Base-by-base conservation (phyloP, 92 coral and sea anemone species). In the Bergia puertoricense region DNA sequence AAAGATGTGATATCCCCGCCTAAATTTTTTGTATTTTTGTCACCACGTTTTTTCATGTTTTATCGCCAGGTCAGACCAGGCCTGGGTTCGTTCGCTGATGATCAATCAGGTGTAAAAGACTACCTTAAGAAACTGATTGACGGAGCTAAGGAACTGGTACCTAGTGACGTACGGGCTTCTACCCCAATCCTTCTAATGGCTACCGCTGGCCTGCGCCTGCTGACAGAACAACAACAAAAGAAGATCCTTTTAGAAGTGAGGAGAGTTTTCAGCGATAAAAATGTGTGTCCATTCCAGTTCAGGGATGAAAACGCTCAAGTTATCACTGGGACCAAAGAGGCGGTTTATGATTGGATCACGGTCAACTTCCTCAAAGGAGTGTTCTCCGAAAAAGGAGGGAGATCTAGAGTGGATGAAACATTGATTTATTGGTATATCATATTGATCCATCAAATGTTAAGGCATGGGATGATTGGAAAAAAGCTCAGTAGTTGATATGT, bases 291-390 rank as follows among this genome's bases (percentile, higher is more conserved):
- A 40, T 90, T 90, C 54, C 42, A 2, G 54, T 90, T 90, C 56
- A 68, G 79, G 36, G 43, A 85, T 5, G 48, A 85, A 15, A 68
- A 90, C 14, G 92, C 89, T 10, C 77, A 59, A 72, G 59, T 90
- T 38, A 90, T 85, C 56, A 84, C 89, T 44, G 92, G 92, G 18
- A 66, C 72, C 1, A 62, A 43, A 14, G 92, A 90, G 76, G 92
- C 85, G 23, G 81, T 90, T 40, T 90, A 85, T 75, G 89, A 79
- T 44, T 90, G 92, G 92, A 85, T 90, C 66, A 74, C 92, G 7
- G 86, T 85, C 20, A 90, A 90, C 48, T 90, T 90, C 81, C 72
- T 90, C 23, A 80, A 85, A 68, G 86, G 86, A 5, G 86, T 36
- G 7, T 78, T 90, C 76, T 62, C 50, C 42, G 65, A 82, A 16